Conservation (phyloP, 2,888 invertebrate species). For the Galeopsomyia nigrocyanea region DNA sequence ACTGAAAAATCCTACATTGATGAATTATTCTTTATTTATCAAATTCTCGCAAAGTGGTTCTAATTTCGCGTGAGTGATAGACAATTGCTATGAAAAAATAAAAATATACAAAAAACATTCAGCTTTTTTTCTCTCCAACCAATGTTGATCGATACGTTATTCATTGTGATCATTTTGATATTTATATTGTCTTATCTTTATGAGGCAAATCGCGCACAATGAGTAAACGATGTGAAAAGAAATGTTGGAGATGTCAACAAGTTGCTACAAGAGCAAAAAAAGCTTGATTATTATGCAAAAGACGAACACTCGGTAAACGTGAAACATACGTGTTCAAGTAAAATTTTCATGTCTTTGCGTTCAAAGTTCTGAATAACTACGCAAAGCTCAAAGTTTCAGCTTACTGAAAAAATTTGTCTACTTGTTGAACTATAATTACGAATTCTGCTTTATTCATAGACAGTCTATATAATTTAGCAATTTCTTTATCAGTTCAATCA, state of each 20-base stretch:
- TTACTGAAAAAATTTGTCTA: neutral
- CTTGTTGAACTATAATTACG: neutral
- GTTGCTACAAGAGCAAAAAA: constrained; percentile 28
- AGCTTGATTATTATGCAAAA: constrained; percentile 6
- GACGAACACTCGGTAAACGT: too few species aligned
- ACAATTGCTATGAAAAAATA: too few species aligned
- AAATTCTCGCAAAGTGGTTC: too few species aligned
- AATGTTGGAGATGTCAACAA: constrained; percentile 5
- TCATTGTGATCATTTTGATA: too few species aligned
- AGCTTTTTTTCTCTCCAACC: neutral
- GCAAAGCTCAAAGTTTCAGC: constrained; percentile 16
- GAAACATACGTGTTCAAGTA: neutral
- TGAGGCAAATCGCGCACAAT: too few species aligned
- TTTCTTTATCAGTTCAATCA: constrained; percentile 13
- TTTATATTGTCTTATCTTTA: too few species aligned
- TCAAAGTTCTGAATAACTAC: neutral
- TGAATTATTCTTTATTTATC: too few species aligned
- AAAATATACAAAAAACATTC: too few species aligned
- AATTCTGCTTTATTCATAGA: constrained; percentile 14
- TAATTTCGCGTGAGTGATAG: too few species aligned
- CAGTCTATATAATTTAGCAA: constrained; percentile 27
- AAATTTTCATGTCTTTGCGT: neutral
- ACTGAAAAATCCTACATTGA: too few species aligned
- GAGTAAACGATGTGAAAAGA: too few species aligned
- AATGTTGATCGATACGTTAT: too few species aligned